Base-by-base conservation (phyloP, 2,797 vertebrate genomes). In the Poecilia picta region DNA sequence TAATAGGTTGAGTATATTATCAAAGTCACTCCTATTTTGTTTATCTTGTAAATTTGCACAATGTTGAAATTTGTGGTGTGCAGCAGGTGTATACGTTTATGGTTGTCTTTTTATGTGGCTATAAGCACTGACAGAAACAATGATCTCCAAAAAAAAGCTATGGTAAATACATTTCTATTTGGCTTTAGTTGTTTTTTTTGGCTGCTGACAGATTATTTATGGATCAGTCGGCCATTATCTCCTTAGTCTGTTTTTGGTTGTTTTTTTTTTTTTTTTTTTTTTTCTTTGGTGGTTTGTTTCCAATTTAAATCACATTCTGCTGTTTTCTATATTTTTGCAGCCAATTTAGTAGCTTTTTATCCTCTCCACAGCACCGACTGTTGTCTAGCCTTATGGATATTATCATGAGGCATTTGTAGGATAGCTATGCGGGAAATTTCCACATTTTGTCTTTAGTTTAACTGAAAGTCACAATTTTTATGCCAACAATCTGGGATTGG, bases 141-240 rank as follows among this genome's bases (percentile, higher is more conserved):
- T n/a, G n/a, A 6, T 55, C 68, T 83, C 73, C 23, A 41, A 41
- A 41, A 41, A 41, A 41, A 73, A 7, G 28, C n/a, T n/a, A 18
- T 73, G 59, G 57, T 70, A 18, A 6, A 7, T 72, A 73, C 73
- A 43, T 62, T 77, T 64, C 46, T 23, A 62, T 76, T 81, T 80
- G 68, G 75, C 76, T 80, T 73, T 36, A 57, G 46, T 5, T 4
- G 11, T 23, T 23, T 18, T 41, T 25, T 59, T 76, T 4, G 10
- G 62, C 39, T 25, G 12, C 70, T 25, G 71, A 47, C 31, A 15
- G 81, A 68, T 84, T 88, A 83, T 92, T 92, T 89, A 86, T 73
- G 62, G 81, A 72, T 74, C 20, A 3, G 43, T 70, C n/a, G 5
- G 43, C 36, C 49, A 25, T 64, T 59, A 62, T 85, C 72, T 31